A percentile compares a stretch with the other conserved stretches of the same genome.
These are phyloP conservation scores for Carollia perspicillata DNA, from an alignment of 2,113 vertebrate species.

Conservation along the genomic window DNA sequence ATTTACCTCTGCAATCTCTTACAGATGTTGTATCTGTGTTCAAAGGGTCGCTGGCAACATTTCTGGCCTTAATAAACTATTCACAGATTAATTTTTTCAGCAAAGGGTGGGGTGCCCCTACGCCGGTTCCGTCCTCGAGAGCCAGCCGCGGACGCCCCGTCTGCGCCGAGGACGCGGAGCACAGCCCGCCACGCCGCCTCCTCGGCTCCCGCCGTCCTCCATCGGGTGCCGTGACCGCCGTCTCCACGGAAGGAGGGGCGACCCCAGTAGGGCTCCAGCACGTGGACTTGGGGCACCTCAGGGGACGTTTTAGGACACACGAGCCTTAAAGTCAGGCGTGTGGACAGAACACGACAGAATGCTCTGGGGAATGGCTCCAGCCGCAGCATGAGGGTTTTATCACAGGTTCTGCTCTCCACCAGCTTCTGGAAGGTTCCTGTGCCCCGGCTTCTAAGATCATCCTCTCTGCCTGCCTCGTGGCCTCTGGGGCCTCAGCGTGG, in stretches of 20 bases:
- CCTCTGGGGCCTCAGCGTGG: fast-evolving
- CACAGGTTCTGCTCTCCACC: neutral
- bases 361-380: neutral
- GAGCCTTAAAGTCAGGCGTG: neutral
- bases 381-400: neutral
- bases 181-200: neutral
- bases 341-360: neutral
- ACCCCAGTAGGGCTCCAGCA: neutral
- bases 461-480: neutral
- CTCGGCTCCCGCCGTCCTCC: neutral
- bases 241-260: neutral
- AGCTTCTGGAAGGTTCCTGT: neutral
- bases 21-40: slow-evolving; percentile 75
- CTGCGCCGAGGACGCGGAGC: neutral
- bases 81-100: slow-evolving; percentile 69
- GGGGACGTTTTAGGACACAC: neutral
- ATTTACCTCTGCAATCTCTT: slow-evolving; percentile 82
- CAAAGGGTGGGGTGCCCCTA: neutral
- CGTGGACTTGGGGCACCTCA: neutral
- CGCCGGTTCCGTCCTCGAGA: neutral
- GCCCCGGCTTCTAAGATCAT: neutral
- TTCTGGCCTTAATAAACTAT: slow-evolving; percentile 72
- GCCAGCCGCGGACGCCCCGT: neutral
- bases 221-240: neutral
- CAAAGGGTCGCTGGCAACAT: slow-evolving; percentile 66